A percentile compares a stretch with the other conserved stretches of the same genome.
These are phyloP conservation scores for Helicoverpa assulta DNA, from an alignment of 2,888 invertebrate genomes.

Conservation along the genomic window DNA sequence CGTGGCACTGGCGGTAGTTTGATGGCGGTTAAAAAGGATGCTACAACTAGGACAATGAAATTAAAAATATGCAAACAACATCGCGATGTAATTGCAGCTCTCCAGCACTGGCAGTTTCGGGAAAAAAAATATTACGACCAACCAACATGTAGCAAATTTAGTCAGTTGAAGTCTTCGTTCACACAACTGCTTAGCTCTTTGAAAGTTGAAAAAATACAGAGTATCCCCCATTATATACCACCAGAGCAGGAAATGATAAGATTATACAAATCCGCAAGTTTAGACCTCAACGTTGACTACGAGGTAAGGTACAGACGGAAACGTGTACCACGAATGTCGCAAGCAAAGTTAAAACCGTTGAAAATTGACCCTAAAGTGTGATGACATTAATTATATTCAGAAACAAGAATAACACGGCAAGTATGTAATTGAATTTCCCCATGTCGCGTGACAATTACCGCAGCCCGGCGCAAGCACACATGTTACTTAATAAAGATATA, in stretches of 20 bases:
- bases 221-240: slow-evolving; percentile 65
- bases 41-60: slow-evolving; percentile 63
- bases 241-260: slow-evolving; percentile 61
- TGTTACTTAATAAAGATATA: slow-evolving; percentile 42
- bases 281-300: slow-evolving; percentile 48
- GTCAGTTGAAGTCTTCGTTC: slow-evolving; percentile 62
- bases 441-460: slow-evolving; percentile 58
- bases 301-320: slow-evolving; percentile 20
- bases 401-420: slow-evolving; percentile 45
- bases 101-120: slow-evolving; percentile 67
- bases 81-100: slow-evolving; percentile 62
- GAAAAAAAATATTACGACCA: slow-evolving; percentile 22
- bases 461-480: slow-evolving; percentile 32
- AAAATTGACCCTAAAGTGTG: slow-evolving; percentile 44
- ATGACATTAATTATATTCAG: slow-evolving; percentile 46
- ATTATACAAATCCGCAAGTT: slow-evolving; percentile 70
- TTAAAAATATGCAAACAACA: slow-evolving; percentile 73
- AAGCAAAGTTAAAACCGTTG: slow-evolving; percentile 12
- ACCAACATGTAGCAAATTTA: slow-evolving; percentile 44
- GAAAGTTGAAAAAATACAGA: slow-evolving; percentile 76
- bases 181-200: slow-evolving; percentile 64
- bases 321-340: slow-evolving; percentile 13
- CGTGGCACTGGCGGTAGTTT: slow-evolving; percentile 61
- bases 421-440: slow-evolving; percentile 63
- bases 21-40: slow-evolving; percentile 61